phyloP scores from a whole-genome alignment of 2,797 vertebrate genomes.

The Thalassophryne amazonica region DNA sequence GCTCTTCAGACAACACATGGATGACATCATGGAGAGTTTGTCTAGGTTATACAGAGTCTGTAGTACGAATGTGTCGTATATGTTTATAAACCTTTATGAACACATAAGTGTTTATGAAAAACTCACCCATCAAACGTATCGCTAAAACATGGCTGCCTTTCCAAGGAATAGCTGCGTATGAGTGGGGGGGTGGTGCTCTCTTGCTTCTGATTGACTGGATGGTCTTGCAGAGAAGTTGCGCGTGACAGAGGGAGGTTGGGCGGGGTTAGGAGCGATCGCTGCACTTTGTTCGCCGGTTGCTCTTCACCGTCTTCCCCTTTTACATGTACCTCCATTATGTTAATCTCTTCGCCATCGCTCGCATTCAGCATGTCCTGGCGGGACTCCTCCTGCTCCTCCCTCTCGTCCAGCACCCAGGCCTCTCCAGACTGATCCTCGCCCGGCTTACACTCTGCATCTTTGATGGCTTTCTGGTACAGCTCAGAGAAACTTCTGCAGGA shows the following conservation, averaged over 20 bases:
- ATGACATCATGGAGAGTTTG: no score
- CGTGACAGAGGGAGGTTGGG: constrained; percentile 75
- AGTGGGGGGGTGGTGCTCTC: constrained; percentile 46
- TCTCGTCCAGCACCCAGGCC: constrained; percentile 80
- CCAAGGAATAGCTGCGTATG: constrained; percentile 76
- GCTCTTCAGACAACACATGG: no score
- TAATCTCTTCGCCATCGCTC: constrained; percentile 29
- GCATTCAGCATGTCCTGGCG: constrained; percentile 28
- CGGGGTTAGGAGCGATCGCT: constrained; percentile 43
- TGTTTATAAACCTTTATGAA: no score
- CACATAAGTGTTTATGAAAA: no score
- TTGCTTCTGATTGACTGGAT: constrained; percentile 45
- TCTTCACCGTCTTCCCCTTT: constrained; percentile 45
- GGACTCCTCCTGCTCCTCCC: constrained; percentile 65
- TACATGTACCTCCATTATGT: constrained; percentile 39
- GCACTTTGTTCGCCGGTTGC: constrained; percentile 33
- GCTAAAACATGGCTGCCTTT: constrained; percentile 58
- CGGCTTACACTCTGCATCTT: constrained; percentile 82
- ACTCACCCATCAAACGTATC: constrained; percentile 66
- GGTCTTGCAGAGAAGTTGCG: constrained; percentile 82
- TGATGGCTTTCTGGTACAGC: constrained; percentile 88
- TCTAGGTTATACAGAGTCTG: no score
- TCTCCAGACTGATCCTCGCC: constrained; percentile 75
- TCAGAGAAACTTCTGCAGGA: constrained; percentile 87
- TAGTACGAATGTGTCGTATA: no score